Conservation (phyloP, 1,140 invertebrate genomes). For the Aphelenchoides avenae region DNA sequence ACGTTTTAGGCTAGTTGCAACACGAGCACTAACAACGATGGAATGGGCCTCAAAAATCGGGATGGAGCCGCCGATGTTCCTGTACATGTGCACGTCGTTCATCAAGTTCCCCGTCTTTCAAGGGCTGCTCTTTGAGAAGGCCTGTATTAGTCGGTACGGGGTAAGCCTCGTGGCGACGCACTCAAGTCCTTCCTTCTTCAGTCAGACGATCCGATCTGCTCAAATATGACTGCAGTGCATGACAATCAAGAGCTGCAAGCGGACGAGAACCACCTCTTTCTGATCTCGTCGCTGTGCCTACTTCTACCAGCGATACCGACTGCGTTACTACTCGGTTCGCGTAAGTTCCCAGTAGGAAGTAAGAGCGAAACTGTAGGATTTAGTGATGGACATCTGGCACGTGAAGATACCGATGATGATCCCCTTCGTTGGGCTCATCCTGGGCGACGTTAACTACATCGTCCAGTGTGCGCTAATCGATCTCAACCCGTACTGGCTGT, state of each 20-base stretch:
- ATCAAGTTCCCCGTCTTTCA: conserved; percentile 47
- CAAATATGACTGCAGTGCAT: conserved; percentile 28
- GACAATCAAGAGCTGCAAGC: conserved; percentile 38
- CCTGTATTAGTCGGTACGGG: conserved; percentile 28
- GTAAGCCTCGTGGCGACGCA: not conserved
- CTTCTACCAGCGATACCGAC: conserved; percentile 44
- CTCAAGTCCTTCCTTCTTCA: conserved; percentile 16
- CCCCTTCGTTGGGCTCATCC: conserved; percentile 46
- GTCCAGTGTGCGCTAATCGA: conserved; percentile 38
- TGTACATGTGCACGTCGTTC: conserved; percentile 43
- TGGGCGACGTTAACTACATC: conserved; percentile 47
- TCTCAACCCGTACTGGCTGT: conserved; percentile 40
- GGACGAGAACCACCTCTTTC: conserved; percentile 37
- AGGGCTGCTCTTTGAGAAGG: conserved; percentile 46
- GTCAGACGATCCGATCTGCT: conserved; percentile 23
- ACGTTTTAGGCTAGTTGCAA: too few species aligned
- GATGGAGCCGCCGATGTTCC: conserved; percentile 39
- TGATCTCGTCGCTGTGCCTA: conserved; percentile 41
- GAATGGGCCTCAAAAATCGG: too few species aligned
- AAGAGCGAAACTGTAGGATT: conserved; percentile 13
- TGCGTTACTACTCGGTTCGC: conserved; percentile 42
- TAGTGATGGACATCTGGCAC: conserved; percentile 47
- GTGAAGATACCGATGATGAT: conserved; percentile 42
- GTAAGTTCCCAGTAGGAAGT: conserved; percentile 28
- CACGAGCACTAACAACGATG: too few species aligned